Evolutionary conservation across 2,888 invertebrate species (phyloP), one percentile per base, ranked within the genome.

Genomic region (Scaptomyza caliginosa): DNA sequence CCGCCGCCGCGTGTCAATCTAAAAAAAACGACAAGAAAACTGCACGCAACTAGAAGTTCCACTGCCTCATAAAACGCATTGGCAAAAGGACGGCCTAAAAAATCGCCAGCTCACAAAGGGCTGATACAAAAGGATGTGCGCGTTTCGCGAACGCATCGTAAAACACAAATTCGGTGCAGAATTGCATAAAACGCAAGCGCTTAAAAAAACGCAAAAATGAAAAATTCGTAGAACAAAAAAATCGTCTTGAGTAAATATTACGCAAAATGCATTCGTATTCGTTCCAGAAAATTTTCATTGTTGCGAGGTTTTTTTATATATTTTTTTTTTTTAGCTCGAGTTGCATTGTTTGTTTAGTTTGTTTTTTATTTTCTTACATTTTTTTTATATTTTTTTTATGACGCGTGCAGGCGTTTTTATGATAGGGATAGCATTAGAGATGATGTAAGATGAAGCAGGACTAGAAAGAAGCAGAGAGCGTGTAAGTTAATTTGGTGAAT

Each of bases 31-130:
- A 52, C 49, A 43, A 49, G 30, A 40, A 24, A 56, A 67, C 72
- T 76, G 66, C 81, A 86, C 88, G 79, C 84, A 88, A 88, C 87
- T 86, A 79, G 88, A 87, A 81, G 80, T 79, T 78, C 64, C 72
- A 81, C 48, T 64, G 17, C 50, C 51, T 67, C 54, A 71, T 59
- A 58, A 46, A 56, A 62, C 65, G 54, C 36, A 1, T 13, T 10
- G 13, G 2, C 23, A 52, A 26, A 59, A 62, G 24, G 42, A 46
- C 42, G 54, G 40, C 21, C 67, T 67, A 65, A 65, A 70, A 70
- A 67, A 71, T 56, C 39, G 48, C 19, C 51, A 49, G 24, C 34
- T 2, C 26, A 73, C 76, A 76, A 73, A 77, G 73, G 67, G 71
- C 73, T 74, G 68, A 4, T 34, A 71, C 74, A 74, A 75, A 69